Evolutionary conservation across 2,113 vertebrate genomes (phyloP), one percentile per base, ranked within the genome.

Genomic region (Lampris incognitus): DNA sequence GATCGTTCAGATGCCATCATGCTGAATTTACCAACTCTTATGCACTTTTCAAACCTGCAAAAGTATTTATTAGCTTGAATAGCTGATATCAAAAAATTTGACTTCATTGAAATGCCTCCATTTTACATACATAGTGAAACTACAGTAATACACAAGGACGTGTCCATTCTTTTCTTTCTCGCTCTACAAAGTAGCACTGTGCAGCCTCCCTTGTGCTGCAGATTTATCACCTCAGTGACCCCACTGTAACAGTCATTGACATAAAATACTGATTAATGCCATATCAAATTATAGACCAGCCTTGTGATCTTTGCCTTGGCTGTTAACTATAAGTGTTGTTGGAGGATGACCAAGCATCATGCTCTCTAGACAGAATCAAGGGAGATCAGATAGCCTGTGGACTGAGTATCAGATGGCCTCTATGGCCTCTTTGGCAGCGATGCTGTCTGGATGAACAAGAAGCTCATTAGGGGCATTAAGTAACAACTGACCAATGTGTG

Each of bases 401-500:
- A 70, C 74, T 46, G 60, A 41, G 78, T 79, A 82, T 88, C 79
- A 65, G 49, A 57, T 82, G 38, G 24, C 55, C 70, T 64, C 66
- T 76, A 74, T 58, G 76, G 74, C 80, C 51, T 58, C 66, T 42
- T 10, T 68, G 66, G 52, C 66, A 75, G 76, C 41, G 75, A 81
- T n/a, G 37, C 74, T 72, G 83, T 84, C 80, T 83, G 55, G 70
- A 69, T 84, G 4, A 9, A 49, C 58, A 6, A 49, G 49, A 41
- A 4, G 39, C 69, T 72, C 81, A 76, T 76, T 52, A 41, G 64
- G n/a, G 55, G 66, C 72, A 91, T 84, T 76, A 82, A 87, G 89
- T 87, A 82, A 88, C 85, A 63, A 65, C 61, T 56, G 74, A 81
- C 74, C 52, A 39, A 57, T 83, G 85, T 89, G 86, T 84, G 87